A percentile compares a stretch with the other conserved stretches of the same genome.
Conservation (phyloP, 2,113 vertebrate species). For the Epinephelus lanceolatus region DNA sequence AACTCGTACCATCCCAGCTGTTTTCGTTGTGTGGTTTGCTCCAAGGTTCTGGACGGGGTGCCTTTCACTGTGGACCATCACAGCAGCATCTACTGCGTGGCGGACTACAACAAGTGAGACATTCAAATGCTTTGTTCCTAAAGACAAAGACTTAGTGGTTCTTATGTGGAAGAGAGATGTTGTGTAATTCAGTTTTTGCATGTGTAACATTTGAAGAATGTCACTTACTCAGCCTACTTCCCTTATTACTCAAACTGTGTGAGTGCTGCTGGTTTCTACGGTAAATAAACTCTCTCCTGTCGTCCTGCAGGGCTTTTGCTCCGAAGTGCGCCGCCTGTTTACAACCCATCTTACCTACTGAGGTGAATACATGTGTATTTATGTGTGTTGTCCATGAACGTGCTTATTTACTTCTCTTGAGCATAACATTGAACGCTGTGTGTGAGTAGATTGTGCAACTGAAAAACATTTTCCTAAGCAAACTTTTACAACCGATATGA, state of each 20-base stretch:
- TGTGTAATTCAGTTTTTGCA: not conserved
- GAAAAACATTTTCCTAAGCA: not conserved
- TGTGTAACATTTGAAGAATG: not conserved
- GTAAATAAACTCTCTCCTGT: conserved; percentile 14
- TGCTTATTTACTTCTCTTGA: not conserved
- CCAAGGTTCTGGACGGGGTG: conserved; percentile 90
- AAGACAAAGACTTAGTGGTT: no score
- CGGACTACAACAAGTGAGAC: conserved; percentile 90
- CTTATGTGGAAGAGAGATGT: not conserved
- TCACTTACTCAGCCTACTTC: not conserved
- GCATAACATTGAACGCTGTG: not conserved
- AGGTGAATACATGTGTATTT: conserved; percentile 78
- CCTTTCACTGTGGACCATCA: conserved; percentile 92
- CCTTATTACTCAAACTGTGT: not conserved
- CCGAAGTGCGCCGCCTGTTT: conserved; percentile 91
- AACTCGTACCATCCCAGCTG: conserved; percentile 92
- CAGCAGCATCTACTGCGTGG: conserved; percentile 92
- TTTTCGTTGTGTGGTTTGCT: conserved; percentile 91
- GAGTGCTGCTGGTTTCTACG: not conserved
- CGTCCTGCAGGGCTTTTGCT: conserved; percentile 87
- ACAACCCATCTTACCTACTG: conserved; percentile 90
- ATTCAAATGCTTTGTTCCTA: not conserved
- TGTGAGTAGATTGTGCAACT: not conserved
- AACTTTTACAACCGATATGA: not conserved
- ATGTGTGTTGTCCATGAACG: not conserved